A percentile compares a stretch with the other conserved stretches of the same genome.
Conservation (phyloP, 2,797 vertebrate species). For the Galagoides demidoff region DNA sequence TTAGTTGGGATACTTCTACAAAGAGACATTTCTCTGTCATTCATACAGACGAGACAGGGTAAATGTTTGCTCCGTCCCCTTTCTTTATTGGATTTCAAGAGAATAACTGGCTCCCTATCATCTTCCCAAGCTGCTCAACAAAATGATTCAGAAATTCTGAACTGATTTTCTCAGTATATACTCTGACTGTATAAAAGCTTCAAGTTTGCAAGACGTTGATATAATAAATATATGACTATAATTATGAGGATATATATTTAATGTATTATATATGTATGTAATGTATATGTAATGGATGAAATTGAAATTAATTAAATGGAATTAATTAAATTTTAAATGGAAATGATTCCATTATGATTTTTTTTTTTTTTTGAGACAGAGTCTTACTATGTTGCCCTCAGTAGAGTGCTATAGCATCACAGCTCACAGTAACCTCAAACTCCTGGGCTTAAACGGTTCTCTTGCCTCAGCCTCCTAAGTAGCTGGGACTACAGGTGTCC, state of each 20-base stretch:
- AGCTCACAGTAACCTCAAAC: too few species aligned
- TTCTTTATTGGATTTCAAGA: conserved; percentile 1
- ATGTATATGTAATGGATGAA: not conserved
- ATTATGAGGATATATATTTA: not conserved
- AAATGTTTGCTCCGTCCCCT: not conserved
- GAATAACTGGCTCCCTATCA: not conserved
- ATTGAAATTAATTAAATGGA: too few species aligned
- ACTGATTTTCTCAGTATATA: not conserved
- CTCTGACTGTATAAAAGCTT: not conserved
- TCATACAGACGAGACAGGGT: not conserved
- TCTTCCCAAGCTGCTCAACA: not conserved
- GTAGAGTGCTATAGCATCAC: too few species aligned
- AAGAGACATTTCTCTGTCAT: not conserved
- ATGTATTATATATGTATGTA: not conserved
- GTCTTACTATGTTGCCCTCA: too few species aligned
- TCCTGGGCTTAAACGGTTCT: too few species aligned
- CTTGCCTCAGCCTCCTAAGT: too few species aligned
- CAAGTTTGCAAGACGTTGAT: not conserved
- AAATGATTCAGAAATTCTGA: conserved; percentile 27
- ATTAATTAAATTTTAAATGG: too few species aligned
- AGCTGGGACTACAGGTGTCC: too few species aligned
- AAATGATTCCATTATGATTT: not conserved
- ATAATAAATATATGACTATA: not conserved
- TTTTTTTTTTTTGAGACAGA: too few species aligned
- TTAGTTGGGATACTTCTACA: not conserved